Evolutionary conservation across 2,888 invertebrate genomes (phyloP).

Genomic region (Sminthurides aquaticus): DNA sequence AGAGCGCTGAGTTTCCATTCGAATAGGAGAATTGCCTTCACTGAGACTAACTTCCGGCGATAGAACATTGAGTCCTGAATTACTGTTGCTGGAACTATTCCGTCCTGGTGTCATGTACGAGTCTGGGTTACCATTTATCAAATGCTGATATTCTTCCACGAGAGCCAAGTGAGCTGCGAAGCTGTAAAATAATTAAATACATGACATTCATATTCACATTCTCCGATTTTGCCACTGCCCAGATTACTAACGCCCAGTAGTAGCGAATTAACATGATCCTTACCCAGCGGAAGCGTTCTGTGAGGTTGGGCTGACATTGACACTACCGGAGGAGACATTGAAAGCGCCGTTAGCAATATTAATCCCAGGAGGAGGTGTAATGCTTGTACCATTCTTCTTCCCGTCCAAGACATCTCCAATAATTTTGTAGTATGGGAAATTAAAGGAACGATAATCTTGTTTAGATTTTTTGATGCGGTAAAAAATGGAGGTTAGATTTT

Average conservation of each 20-base stretch:
- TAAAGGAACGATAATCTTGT: slow-evolving; percentile 42
- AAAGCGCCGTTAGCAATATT: slow-evolving; percentile 25
- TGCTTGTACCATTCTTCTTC: slow-evolving; percentile 40
- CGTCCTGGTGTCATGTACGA: slow-evolving; percentile 38
- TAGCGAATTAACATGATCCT: too few species aligned
- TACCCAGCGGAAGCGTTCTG: slow-evolving; percentile 36
- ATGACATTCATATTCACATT: not conserved
- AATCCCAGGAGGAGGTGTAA: slow-evolving; percentile 24
- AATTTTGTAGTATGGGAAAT: slow-evolving; percentile 42
- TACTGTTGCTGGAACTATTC: slow-evolving; percentile 38
- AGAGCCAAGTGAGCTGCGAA: slow-evolving; percentile 42
- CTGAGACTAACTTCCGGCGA: slow-evolving; percentile 43
- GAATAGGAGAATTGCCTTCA: slow-evolving; percentile 43
- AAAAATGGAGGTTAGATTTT: slow-evolving; percentile 43
- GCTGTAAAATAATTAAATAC: slow-evolving; percentile 21
- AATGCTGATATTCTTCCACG: slow-evolving; percentile 43
- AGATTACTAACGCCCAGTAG: slow-evolving; percentile 1
- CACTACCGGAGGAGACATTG: slow-evolving; percentile 31
- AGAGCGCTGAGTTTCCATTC: slow-evolving; percentile 38
- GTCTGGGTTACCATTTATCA: slow-evolving; percentile 43
- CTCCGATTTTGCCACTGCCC: not conserved
- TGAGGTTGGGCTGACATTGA: slow-evolving; percentile 30
- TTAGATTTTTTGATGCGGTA: slow-evolving; percentile 41
- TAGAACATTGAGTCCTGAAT: slow-evolving; percentile 41
- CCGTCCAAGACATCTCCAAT: slow-evolving; percentile 43